Conservation (phyloP, 2,113 vertebrate species). For the Macquaria ambigua region DNA sequence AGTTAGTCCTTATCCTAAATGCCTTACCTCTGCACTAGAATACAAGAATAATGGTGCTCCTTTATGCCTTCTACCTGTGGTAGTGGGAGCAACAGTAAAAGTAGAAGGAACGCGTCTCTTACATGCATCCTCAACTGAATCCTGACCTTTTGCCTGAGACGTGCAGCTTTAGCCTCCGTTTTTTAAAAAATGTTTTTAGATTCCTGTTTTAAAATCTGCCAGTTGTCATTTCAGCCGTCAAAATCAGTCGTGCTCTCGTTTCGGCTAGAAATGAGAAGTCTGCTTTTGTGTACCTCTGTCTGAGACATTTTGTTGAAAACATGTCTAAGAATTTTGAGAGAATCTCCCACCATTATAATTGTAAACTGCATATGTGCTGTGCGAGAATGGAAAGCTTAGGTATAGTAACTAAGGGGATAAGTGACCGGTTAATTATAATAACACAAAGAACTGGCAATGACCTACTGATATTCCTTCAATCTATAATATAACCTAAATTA, state of each 20-base stretch:
- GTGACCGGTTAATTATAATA: not conserved
- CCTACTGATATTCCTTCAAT: not conserved
- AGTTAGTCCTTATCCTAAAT: too few relatives aligned
- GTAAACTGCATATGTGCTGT: not conserved
- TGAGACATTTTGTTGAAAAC: not conserved
- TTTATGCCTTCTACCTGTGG: not conserved
- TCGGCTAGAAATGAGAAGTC: not conserved
- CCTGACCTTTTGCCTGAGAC: not conserved
- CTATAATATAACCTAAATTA: conserved; percentile 10
- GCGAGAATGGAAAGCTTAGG: not conserved
- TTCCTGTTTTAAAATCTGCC: not conserved
- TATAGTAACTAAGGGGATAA: not conserved
- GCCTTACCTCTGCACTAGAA: too few relatives aligned
- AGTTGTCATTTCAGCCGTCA: not conserved
- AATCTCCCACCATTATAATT: not conserved
- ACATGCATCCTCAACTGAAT: not conserved
- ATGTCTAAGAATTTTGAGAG: not conserved
- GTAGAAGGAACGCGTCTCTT: too few relatives aligned
- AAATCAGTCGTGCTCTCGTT: not conserved
- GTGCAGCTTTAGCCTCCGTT: too few relatives aligned
- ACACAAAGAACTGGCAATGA: not conserved
- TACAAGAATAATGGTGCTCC: not conserved
- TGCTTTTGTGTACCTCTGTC: not conserved
- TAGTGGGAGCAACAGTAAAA: not conserved
- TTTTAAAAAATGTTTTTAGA: too few relatives aligned